These are phyloP conservation scores for Thamnophis elegans DNA, from an alignment of 2,797 vertebrate genomes.

Conservation along the genomic window DNA sequence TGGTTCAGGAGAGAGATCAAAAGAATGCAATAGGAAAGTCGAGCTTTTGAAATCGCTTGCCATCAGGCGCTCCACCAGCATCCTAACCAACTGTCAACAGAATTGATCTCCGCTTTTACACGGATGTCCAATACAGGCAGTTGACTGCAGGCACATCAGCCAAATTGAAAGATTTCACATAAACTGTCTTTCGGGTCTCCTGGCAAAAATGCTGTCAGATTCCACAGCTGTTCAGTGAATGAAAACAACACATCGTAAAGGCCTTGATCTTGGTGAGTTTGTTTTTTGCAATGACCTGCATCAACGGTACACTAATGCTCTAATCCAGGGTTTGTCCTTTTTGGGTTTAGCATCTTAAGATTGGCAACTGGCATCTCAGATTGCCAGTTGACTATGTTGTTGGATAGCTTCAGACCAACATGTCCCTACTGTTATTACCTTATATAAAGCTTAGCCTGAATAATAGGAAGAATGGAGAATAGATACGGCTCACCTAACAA, in stretches of 20 bases:
- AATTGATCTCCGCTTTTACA: constrained; percentile 8
- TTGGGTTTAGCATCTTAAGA: neutral
- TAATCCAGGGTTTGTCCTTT: neutral
- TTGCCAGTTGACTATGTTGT: neutral
- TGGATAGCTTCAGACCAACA: neutral
- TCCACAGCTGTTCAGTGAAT: neutral
- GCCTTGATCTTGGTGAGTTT: neutral
- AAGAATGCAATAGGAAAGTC: neutral
- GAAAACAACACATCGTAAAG: neutral
- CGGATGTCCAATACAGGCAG: constrained; percentile 9
- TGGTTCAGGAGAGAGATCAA: constrained; percentile 3
- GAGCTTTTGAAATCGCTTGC: constrained; percentile 14
- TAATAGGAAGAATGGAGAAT: neutral
- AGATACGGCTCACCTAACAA: neutral
- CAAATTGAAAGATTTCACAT: constrained; percentile 19
- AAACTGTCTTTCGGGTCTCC: neutral
- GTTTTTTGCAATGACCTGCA: neutral
- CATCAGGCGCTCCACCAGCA: constrained; percentile 10
- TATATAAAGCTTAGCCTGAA: neutral
- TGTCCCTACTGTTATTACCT: neutral
- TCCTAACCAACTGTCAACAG: constrained; percentile 8
- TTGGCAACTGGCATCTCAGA: neutral
- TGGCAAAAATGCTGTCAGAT: constrained; percentile 12
- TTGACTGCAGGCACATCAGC: constrained; percentile 3
- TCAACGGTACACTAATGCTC: neutral